Conservation (phyloP, 2,888 invertebrate genomes). For the Marronus borbonicus region DNA sequence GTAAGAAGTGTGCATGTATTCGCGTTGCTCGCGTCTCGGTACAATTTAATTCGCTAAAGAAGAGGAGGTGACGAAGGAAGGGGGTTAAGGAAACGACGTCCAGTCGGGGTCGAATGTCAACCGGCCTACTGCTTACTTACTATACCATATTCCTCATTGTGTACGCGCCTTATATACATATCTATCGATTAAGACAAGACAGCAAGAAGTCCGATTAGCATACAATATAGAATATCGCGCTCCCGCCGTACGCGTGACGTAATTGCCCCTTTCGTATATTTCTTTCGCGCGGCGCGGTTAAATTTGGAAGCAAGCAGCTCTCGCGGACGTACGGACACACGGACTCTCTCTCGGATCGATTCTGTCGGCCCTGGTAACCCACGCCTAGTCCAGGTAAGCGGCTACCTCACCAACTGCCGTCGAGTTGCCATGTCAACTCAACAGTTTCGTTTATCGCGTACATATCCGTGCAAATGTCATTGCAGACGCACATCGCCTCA, state of each 20-base stretch:
- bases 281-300: slow-evolving; percentile 45
- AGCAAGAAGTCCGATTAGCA: slow-evolving; percentile 60
- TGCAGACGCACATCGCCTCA: neutral
- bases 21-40: neutral
- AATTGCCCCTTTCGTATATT: slow-evolving; percentile 6
- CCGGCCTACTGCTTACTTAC: slow-evolving; percentile 48
- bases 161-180: slow-evolving; percentile 43
- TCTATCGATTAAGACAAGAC: slow-evolving; percentile 56
- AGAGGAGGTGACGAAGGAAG: slow-evolving; percentile 53
- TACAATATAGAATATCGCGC: slow-evolving; percentile 54
- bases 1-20: no score
- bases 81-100: slow-evolving; percentile 63
- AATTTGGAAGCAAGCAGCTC: slow-evolving; percentile 38
- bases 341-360: slow-evolving; percentile 57
- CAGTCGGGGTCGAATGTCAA: slow-evolving; percentile 63
- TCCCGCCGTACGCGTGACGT: slow-evolving; percentile 12
- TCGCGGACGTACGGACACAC: slow-evolving; percentile 38
- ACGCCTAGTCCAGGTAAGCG: slow-evolving; percentile 58
- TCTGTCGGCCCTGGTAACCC: slow-evolving; percentile 59
- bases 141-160: slow-evolving; percentile 54
- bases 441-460: slow-evolving; percentile 11
- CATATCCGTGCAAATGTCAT: slow-evolving; percentile 35
- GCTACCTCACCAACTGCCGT: slow-evolving; percentile 55
- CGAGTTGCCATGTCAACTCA: slow-evolving; percentile 64
- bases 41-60: slow-evolving; percentile 7